A percentile compares a stretch with the other conserved stretches of the same genome.
These are phyloP conservation scores for Platypus cylindrus DNA, from an alignment of 2,888 invertebrate species.

Conservation along the genomic window DNA sequence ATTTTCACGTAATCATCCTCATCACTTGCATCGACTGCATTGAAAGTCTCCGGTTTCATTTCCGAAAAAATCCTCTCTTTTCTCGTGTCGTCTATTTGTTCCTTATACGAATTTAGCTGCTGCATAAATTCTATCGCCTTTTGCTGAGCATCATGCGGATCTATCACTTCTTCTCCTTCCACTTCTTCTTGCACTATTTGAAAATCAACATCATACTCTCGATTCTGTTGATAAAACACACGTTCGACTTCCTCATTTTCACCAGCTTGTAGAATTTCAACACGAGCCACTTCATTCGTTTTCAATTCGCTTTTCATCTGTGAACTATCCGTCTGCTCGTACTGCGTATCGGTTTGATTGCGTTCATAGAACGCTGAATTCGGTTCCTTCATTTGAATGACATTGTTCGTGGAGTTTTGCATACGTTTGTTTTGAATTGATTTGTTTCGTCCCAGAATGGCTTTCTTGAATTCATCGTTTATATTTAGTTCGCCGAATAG, in stretches of 20 bases:
- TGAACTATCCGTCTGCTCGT: slow-evolving; percentile 18
- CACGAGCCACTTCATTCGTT: slow-evolving; percentile 25
- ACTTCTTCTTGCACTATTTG: slow-evolving; percentile 28
- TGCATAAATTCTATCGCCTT: slow-evolving; percentile 7
- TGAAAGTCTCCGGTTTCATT: no score
- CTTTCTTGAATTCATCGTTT: slow-evolving; percentile 33
- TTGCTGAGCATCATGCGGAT: neutral
- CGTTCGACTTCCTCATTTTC: slow-evolving; percentile 31
- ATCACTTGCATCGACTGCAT: slow-evolving; percentile 6
- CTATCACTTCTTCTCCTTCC: neutral
- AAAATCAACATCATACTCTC: slow-evolving; percentile 30
- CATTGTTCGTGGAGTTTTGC: slow-evolving; percentile 17
- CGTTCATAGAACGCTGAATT: slow-evolving; percentile 23
- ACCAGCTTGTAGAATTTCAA: slow-evolving; percentile 25
- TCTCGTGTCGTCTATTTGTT: slow-evolving; percentile 1
- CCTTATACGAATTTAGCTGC: slow-evolving; percentile 1
- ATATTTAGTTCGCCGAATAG: slow-evolving; percentile 33
- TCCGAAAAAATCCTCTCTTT: no score
- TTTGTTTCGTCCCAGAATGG: slow-evolving; percentile 27
- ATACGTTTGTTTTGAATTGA: slow-evolving; percentile 24
- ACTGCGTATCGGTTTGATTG: slow-evolving; percentile 17
- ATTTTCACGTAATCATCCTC: slow-evolving; percentile 33
- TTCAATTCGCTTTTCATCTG: slow-evolving; percentile 22
- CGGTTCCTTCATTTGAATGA: slow-evolving; percentile 14
- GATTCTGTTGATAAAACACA: slow-evolving; percentile 29